Base-by-base conservation (phyloP, 2,888 invertebrate genomes). In the Mechanitis messenoides region DNA sequence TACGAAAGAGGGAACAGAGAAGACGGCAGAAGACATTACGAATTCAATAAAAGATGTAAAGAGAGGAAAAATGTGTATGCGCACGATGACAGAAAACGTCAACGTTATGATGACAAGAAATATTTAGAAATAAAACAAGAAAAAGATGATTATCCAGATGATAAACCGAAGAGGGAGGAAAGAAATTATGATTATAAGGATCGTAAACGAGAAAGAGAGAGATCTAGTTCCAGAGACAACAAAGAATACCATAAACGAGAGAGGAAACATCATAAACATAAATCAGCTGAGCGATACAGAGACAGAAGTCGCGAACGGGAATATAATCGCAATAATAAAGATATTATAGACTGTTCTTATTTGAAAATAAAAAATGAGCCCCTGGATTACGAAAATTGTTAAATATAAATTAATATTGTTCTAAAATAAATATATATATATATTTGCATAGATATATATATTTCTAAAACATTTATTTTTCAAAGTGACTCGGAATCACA, bases 191-290 rank as follows among this genome's bases (percentile, higher is more conserved):
- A 38, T 38, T 38, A 38, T 38, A 38, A 38, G 38, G 38, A 42
- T 42, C 42, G 42, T 42, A 9, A 42, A 42, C 9, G 55, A 55
- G 53, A 61, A 50, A 61, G 47, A 55, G 38, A 64, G 3, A 60
- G 50, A 31, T 45, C 58, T 60, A 53, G 42, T 55, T 50, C 38
- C 12, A 53, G 45, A 11, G 55, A 61, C 42, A 56, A 46, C 61
- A 50, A 58, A n/a, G 63, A 38, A 62, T 45, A 54, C 20, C 42
- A 42, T 42, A 42, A 11, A 53, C 35, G 33, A 62, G n/a, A 20
- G 12, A 7, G 28, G 38, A 38, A 53, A 42, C 9, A 42, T 9
- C 42, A 42, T 42, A 42, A 42, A 42, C 42, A 42, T 35, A 28
- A 55, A 46, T 33, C 38, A 62, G 1, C 45, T 31, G 31, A 55